These are phyloP conservation scores for Dolichopus griseipennis DNA, from an alignment of 2,888 invertebrate species.

Conservation along the genomic window DNA sequence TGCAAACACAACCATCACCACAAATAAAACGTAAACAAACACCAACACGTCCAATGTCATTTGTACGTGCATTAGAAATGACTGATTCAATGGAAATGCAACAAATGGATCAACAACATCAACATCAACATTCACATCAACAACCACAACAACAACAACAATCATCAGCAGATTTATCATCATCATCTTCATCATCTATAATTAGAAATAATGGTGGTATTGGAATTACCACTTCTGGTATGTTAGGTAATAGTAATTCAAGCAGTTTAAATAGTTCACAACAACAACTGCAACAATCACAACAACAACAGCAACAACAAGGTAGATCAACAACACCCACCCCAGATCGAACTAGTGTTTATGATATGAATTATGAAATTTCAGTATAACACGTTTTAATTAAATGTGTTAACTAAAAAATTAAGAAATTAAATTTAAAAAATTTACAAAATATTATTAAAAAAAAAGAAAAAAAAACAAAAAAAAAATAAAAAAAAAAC, in stretches of 20 bases:
- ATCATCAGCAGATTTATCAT: conserved; percentile 22
- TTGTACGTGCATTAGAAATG: conserved; percentile 82
- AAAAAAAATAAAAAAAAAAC: not conserved
- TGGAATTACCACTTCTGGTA: conserved; percentile 16
- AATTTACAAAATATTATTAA: too few relatives aligned
- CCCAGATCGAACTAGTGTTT: conserved; percentile 80
- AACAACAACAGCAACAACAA: conserved; percentile 25
- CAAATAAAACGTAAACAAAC: conserved; percentile 52
- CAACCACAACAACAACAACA: conserved; percentile 34
- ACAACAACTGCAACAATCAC: conserved; percentile 21
- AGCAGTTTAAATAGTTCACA: conserved; percentile 13
- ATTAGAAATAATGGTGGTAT: conserved; percentile 12
- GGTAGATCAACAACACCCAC: conserved; percentile 51
- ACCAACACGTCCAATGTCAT: conserved; percentile 67
- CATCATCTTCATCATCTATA: conserved; percentile 10
- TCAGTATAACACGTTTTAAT: conserved; percentile 60
- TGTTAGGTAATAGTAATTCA: conserved; percentile 19
- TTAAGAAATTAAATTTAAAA: too few relatives aligned
- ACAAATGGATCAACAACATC: conserved; percentile 40
- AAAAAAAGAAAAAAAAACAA: not conserved
- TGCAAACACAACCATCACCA: conserved; percentile 43
- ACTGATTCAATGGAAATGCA: conserved; percentile 80
- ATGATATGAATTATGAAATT: conserved; percentile 93
- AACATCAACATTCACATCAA: conserved; percentile 28
- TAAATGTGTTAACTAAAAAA: not conserved